Evolutionary conservation across 2,113 vertebrate species (phyloP), one percentile per base, ranked within the genome.

Genomic region (Melanerpes aurifrons): DNA sequence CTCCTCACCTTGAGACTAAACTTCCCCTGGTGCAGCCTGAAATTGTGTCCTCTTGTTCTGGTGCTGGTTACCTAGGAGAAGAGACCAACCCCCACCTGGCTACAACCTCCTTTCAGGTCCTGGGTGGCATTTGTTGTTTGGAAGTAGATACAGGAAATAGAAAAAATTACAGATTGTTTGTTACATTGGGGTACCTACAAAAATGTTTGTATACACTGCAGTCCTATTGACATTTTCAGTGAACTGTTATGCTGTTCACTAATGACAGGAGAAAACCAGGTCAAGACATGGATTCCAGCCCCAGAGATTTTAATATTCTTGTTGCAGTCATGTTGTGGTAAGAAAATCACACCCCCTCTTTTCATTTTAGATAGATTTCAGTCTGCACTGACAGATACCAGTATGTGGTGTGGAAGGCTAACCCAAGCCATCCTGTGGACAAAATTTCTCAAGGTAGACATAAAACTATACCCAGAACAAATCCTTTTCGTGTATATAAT

Each of bases 261-360:
- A 95, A 90, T 95, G 90, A 92, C 87, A 80, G 66, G 86, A 90
- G 72, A 86, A 94, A 95, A 94, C 82, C 74, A 89, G 92, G 88
- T 92, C 90, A 93, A 88, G 71, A 74, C 84, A 87, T n/a, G 37
- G 56, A 84, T 92, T 93, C 63, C 25, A 61, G 68, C 35, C 72
- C 82, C 32, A 58, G 84, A 92, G 82, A 77, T 96, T 74, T 83
- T 87, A 86, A 71, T 58, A 90, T 74, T 81, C 45, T 22, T 87
- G 28, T 67, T 79, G 40, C 48, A 79, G 29, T 20, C 70, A 59
- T 2, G 4, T 59, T 78, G 45, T 68, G 32, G 40, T 90, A 59
- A 90, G 72, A 86, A 90, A 91, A 86, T 7, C 56, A 86, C 26
- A 69, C 18, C 28, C 17, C 10, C 12, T 66, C 53, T 87, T 71